phyloP scores from a whole-genome alignment of 2,113 vertebrate species.

The Apistogramma diplotaenia region DNA sequence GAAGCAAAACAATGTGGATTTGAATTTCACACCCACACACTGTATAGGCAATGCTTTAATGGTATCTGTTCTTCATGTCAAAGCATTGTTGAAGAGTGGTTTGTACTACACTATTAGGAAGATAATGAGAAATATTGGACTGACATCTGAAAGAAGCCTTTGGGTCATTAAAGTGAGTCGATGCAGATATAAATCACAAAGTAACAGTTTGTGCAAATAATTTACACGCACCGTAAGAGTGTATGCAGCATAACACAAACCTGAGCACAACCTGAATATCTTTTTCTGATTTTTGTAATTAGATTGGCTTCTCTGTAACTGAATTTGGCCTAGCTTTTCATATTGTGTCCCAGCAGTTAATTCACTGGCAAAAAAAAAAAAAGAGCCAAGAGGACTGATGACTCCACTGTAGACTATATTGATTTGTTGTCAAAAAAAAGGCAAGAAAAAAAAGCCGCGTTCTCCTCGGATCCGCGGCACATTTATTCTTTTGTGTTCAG shows the following conservation, averaged over 20 bases:
- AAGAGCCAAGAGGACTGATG: slow-evolving; percentile 32
- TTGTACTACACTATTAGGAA: slow-evolving; percentile 11
- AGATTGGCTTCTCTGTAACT: not conserved
- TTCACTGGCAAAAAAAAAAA: slow-evolving; percentile 33
- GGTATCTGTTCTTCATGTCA: slow-evolving; percentile 28
- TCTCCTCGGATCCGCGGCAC: slow-evolving; percentile 30
- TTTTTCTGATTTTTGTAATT: not conserved
- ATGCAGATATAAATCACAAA: slow-evolving; percentile 14
- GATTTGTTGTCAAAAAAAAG: slow-evolving; percentile 58
- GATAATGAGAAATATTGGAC: slow-evolving; percentile 17
- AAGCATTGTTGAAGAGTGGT: slow-evolving; percentile 22
- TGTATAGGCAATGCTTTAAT: not conserved
- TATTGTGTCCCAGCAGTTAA: slow-evolving; percentile 31
- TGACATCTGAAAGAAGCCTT: slow-evolving; percentile 14
- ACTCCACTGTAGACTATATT: slow-evolving; percentile 32
- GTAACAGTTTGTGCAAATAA: not conserved
- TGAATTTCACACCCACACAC: slow-evolving; percentile 13
- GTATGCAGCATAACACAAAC: not conserved
- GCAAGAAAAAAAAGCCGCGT: not conserved
- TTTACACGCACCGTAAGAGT: not conserved
- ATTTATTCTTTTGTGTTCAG: slow-evolving; percentile 27
- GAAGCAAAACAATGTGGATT: not conserved
- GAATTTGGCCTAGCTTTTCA: slow-evolving; percentile 15
- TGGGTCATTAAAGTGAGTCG: not conserved
- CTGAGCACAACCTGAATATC: not conserved